Evolutionary conservation across 2,888 invertebrate species (phyloP).

Genomic region (Tetramorium bicarinatum): DNA sequence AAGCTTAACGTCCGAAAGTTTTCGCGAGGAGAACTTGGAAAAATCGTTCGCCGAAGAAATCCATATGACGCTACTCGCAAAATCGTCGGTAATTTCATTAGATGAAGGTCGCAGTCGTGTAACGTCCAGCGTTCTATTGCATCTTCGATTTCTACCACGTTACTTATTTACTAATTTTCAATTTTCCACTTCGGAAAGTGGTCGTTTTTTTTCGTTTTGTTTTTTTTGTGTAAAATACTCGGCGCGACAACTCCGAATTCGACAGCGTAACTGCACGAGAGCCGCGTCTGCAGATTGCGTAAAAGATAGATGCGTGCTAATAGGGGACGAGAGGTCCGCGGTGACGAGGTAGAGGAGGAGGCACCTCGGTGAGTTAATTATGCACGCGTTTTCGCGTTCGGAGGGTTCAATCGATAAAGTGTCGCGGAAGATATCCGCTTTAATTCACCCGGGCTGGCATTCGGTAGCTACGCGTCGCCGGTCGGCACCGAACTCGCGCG

Average conservation of each 20-base stretch:
- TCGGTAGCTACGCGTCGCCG: slow-evolving; percentile 17
- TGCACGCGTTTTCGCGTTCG: slow-evolving; percentile 3
- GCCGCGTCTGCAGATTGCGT: background rate
- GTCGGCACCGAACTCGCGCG: slow-evolving; percentile 41
- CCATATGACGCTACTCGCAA: background rate
- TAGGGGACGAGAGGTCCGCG: background rate
- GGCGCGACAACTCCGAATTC: background rate
- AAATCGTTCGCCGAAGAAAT: background rate
- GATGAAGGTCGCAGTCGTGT: background rate
- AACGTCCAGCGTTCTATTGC: background rate
- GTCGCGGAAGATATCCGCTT: slow-evolving; percentile 37
- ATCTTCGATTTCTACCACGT: background rate
- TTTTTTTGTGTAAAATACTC: slow-evolving; percentile 5
- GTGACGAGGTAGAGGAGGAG: background rate
- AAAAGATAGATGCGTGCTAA: slow-evolving; percentile 15
- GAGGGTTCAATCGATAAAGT: slow-evolving; percentile 7
- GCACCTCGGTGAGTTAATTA: slow-evolving; percentile 3
- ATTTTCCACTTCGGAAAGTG: background rate
- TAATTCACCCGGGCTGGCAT: slow-evolving; percentile 20
- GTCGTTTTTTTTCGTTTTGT: background rate
- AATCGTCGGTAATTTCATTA: background rate
- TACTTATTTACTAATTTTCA: background rate
- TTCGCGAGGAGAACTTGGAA: background rate
- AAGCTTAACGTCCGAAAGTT: background rate
- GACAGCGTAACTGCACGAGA: background rate